Percentiles rank a stretch among this genome's conserved stretches.
Conservation (phyloP, 2,888 invertebrate genomes). For the Hydraecia micacea region DNA sequence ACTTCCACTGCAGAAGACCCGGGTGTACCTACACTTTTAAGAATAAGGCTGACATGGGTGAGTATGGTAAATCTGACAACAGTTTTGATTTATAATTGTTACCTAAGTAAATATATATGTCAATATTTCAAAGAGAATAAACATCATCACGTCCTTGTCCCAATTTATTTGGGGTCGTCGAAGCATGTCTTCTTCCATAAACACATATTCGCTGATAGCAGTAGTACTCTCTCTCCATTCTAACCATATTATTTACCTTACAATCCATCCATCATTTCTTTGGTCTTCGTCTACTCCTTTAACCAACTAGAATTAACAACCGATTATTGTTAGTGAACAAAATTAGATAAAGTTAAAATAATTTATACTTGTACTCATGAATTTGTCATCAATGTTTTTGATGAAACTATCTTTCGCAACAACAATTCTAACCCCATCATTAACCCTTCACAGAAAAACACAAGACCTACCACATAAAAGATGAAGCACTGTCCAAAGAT, state of each 20-base stretch:
- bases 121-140: neutral
- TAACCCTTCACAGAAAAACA: conserved; percentile 95
- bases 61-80: conserved; percentile 75
- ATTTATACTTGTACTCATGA: neutral
- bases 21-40: conserved; percentile 99
- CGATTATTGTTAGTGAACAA: neutral
- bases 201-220: too few species aligned
- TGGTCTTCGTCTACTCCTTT: neutral
- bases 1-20: conserved; percentile 98
- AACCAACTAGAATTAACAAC: neutral
- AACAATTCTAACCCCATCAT: neutral
- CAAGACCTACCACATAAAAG: conserved; percentile 99
- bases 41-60: conserved; percentile 99
- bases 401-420: neutral
- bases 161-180: neutral
- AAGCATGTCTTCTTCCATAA: neutral
- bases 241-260: neutral
- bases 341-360: neutral
- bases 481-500: conserved; percentile 98
- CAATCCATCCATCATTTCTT: neutral
- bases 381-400: neutral
- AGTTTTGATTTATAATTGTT: conserved; percentile 25
- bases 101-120: neutral
- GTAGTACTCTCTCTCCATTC: neutral
- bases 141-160: neutral